phyloP scores from a whole-genome alignment of 2,113 vertebrate species.

The Thalassoma bifasciatum region DNA sequence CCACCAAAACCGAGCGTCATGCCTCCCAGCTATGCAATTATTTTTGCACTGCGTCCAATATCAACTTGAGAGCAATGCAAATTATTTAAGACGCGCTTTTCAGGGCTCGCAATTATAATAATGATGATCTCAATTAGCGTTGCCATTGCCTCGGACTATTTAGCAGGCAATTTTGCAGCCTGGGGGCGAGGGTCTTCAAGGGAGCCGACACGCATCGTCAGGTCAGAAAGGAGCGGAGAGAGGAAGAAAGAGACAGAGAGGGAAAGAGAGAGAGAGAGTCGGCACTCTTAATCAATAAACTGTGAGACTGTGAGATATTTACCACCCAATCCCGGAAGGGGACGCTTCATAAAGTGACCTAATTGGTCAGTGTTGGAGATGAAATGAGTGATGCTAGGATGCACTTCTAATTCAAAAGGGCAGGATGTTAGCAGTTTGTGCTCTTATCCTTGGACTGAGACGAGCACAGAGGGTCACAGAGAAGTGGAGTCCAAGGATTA shows the following conservation, averaged over 20 bases:
- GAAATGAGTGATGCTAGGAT: slow-evolving; percentile 58
- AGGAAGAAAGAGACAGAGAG: slow-evolving; percentile 49
- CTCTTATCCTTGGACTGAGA: neutral
- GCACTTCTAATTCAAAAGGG: slow-evolving; percentile 35
- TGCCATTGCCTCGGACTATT: slow-evolving; percentile 86
- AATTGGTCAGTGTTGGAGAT: slow-evolving; percentile 74
- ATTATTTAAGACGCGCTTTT: slow-evolving; percentile 87
- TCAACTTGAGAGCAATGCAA: slow-evolving; percentile 87
- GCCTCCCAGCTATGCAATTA: slow-evolving; percentile 86
- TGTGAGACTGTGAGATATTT: slow-evolving; percentile 71
- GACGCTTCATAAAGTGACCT: slow-evolving; percentile 75
- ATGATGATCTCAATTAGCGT: slow-evolving; percentile 89
- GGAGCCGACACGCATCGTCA: slow-evolving; percentile 77
- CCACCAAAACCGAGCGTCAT: slow-evolving; percentile 72
- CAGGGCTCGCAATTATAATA: slow-evolving; percentile 87
- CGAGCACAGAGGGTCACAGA: neutral
- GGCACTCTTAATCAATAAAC: slow-evolving; percentile 78
- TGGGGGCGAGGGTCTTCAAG: slow-evolving; percentile 74
- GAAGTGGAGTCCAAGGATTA: neutral
- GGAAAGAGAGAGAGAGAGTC: no score
- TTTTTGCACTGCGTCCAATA: slow-evolving; percentile 84
- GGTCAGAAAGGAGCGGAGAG: slow-evolving; percentile 67
- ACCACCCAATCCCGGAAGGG: slow-evolving; percentile 63
- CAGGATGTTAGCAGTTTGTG: slow-evolving; percentile 7
- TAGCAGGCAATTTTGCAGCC: slow-evolving; percentile 85